Evolutionary conservation across 2,797 vertebrate species (phyloP), one percentile per base, ranked within the genome.

Genomic region (Pelochelys cantorii): DNA sequence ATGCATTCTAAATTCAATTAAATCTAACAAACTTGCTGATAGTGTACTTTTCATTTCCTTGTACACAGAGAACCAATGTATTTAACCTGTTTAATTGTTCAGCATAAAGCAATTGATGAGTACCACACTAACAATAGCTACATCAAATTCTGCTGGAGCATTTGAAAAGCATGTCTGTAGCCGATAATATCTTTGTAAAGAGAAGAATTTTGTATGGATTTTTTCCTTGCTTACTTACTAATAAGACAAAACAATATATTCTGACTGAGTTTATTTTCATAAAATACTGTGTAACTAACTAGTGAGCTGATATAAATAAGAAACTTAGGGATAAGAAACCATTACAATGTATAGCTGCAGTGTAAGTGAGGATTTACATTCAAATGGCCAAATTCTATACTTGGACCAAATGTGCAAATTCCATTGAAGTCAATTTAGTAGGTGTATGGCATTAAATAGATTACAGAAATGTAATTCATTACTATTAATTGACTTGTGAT

Each of bases 1-100:
- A n/a, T 59, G 74, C 5, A 3, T 92, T 84, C 54, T 94, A 90
- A 95, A 95, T 96, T 93, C 54, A 94, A 23, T 95, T 94, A 92
- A 84, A 82, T 95, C 83, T 90, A 90, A 87, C 62, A 77, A 86
- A 57, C 68, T 77, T 85, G 68, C 68, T 77, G 75, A 92, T 31
- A 86, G 10, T 57, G 42, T 93, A 87, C 75, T 93, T 97, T 94
- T 92, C 17, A 82, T 93, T 95, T 94, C 77, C 17, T 95, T 57
- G 78, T 86, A 89, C 85, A 74, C 48, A 92, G 90, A 96, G 77
- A 84, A 83, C 74, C 77, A 86, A 56, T 81, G 29, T 82, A 77
- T 94, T 95, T 90, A 90, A 92, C 5, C 34, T 77, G 14, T 92
- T 93, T 90, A 94, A 88, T 88, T 85, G 31, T 77, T 96, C 37